phyloP scores from a whole-genome alignment of 53 echinoderm and acorn worm genomes.

The Patiria pectinifera region DNA sequence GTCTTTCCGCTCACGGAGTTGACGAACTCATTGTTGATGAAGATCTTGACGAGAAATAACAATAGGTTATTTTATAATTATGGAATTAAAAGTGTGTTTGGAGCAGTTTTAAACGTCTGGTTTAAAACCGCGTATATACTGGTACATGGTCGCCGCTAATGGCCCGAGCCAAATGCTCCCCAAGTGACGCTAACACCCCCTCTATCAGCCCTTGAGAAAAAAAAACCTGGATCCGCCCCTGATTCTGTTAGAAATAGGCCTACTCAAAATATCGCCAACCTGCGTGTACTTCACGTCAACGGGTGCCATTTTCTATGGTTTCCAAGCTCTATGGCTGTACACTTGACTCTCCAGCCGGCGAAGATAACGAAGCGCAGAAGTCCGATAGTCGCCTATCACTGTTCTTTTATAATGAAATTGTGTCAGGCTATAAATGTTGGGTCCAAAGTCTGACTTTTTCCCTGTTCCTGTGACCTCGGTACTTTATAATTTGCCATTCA shows the following conservation, averaged over 20 bases:
- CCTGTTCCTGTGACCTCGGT: too few relatives aligned
- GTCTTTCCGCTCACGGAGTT: slow-evolving; percentile 67
- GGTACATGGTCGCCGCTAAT: too few relatives aligned
- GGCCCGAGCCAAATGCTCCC: too few relatives aligned
- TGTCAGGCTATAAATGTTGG: background rate
- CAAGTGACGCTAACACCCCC: too few relatives aligned
- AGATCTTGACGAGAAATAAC: slow-evolving; percentile 29
- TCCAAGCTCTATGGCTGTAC: background rate
- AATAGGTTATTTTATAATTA: background rate
- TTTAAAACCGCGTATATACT: too few relatives aligned
- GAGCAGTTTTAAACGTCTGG: too few relatives aligned
- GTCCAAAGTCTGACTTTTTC: too few relatives aligned
- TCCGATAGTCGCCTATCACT: background rate
- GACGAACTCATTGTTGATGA: slow-evolving; percentile 76
- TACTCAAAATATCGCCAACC: background rate
- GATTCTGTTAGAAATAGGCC: too few relatives aligned
- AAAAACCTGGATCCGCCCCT: too few relatives aligned
- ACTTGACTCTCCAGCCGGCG: background rate
- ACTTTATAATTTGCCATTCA: too few relatives aligned
- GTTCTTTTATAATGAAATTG: background rate
- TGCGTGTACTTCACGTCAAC: slow-evolving; percentile 1
- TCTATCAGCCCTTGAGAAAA: too few relatives aligned
- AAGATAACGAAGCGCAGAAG: background rate
- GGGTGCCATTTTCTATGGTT: background rate
- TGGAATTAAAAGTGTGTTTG: too few relatives aligned